Base-by-base conservation (phyloP, 2,797 vertebrate species). In the Eurystomus glaucurus region DNA sequence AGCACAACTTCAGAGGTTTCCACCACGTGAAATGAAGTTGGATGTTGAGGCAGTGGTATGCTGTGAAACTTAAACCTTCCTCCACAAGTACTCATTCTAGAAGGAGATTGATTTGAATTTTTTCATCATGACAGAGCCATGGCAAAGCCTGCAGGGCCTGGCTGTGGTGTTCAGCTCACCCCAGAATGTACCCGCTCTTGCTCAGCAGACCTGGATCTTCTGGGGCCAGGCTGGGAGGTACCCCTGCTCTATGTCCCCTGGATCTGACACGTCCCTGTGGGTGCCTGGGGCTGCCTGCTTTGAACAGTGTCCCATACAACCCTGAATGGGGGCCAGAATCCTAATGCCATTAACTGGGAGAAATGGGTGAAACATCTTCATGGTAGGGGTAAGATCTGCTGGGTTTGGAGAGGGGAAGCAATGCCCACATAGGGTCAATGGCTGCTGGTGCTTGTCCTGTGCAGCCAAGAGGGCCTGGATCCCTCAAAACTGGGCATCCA, bases 191-290 rank as follows among this genome's bases (percentile, higher is more conserved):
- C 16, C 33, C 58, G 58, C 23, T 48, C 51, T 35, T 68, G 20
- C 58, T 26, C 28, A 76, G 54, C 43, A 71, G 57, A 22, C 23
- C 54, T 45, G 26, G 6, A 39, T 25, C 37, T 62, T 37, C 33
- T 35, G 35, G 39, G 26, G 1, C 19, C 5, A 39, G 29, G 16
- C 21, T 80, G 11, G 13, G 28, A 11, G 8, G 7, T 21, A 26
- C 4, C n/a, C 15, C 37, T 1, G 2, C 17, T 6, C 25, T 28
- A 8, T 1, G 8, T 21, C 3, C 4, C 35, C 54, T 31, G 35
- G 54, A 51, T 13, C 22, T 84, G 14, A 22, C 54, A 46, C 26
- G 19, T 57, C 26, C 33, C 60, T 0, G 0, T 10, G 26, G 17
- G 20, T 21, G 23, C 60, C 25, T 37, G 69, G 48, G 19, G 35